phyloP scores from a whole-genome alignment of 2,113 vertebrate species.

The Elgaria multicarinata region DNA sequence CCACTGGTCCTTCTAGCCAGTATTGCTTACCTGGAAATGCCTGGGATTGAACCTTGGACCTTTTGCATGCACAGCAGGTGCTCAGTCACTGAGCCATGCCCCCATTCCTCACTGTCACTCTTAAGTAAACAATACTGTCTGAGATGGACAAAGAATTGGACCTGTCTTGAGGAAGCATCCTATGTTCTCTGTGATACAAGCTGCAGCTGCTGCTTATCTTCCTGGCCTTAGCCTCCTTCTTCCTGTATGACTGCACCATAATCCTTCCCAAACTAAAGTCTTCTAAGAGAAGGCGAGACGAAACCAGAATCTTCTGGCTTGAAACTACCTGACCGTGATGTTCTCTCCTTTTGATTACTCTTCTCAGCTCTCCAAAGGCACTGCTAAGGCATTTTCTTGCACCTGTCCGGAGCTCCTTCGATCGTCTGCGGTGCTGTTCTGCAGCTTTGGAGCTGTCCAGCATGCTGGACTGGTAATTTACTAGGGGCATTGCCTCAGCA shows the following conservation, averaged over 20 bases:
- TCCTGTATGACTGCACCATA: background rate
- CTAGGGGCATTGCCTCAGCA: background rate
- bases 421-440: background rate
- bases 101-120: background rate
- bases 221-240: background rate
- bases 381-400: background rate
- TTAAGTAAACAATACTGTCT: background rate
- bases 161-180: background rate
- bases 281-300: constrained; percentile 5
- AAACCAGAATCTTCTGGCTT: background rate
- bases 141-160: background rate
- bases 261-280: background rate
- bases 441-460: background rate
- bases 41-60: background rate
- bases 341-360: background rate
- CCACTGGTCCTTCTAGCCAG: too few relatives aligned
- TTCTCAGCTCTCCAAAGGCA: background rate
- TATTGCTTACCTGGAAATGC: background rate
- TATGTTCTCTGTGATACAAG: background rate
- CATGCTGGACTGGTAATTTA: background rate
- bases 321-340: background rate
- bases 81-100: background rate
- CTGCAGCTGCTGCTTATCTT: background rate
- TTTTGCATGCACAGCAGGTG: background rate
- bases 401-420: background rate